Evolutionary conservation across 2,888 invertebrate genomes (phyloP).

Genomic region (Pandemis heparana): DNA sequence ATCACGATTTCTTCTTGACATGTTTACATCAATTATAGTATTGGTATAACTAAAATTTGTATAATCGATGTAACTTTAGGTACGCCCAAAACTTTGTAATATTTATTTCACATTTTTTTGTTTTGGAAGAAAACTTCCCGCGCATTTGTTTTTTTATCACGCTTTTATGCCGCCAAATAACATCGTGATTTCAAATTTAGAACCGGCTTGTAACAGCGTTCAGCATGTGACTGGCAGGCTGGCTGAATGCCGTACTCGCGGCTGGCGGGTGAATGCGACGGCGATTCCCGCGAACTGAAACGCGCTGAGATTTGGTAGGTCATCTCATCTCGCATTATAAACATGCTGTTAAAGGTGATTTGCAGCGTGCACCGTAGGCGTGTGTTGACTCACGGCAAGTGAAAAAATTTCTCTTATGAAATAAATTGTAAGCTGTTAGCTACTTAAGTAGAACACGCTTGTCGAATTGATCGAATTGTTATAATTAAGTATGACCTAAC

Average conservation of each 20-base stretch:
- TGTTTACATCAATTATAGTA: constrained; percentile 44
- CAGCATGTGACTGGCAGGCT: constrained; percentile 65
- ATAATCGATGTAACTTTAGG: constrained; percentile 18
- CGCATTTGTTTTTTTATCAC: constrained; percentile 45
- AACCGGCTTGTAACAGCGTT: constrained; percentile 49
- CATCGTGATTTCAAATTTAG: constrained; percentile 45
- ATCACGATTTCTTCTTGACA: constrained; percentile 57
- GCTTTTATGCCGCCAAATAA: constrained; percentile 30
- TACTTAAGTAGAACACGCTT: too few relatives aligned
- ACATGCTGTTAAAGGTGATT: constrained; percentile 32
- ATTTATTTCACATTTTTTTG: constrained; percentile 41
- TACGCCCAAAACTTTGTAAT: constrained; percentile 32
- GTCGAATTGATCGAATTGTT: too few relatives aligned
- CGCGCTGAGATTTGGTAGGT: constrained; percentile 57
- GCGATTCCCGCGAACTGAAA: constrained; percentile 41
- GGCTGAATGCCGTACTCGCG: constrained; percentile 60
- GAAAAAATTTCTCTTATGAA: background rate
- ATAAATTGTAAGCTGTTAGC: background rate
- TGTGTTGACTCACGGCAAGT: constrained; percentile 1
- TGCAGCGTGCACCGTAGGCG: constrained; percentile 17
- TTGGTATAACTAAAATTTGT: constrained; percentile 28
- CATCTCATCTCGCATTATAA: constrained; percentile 51
- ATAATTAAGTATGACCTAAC: too few relatives aligned
- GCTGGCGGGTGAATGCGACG: constrained; percentile 45
- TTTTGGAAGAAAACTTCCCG: constrained; percentile 47